A percentile compares a stretch with the other conserved stretches of the same genome.
Evolutionary conservation across 2,888 invertebrate genomes (phyloP).

Genomic region (Drosophila greeni): DNA sequence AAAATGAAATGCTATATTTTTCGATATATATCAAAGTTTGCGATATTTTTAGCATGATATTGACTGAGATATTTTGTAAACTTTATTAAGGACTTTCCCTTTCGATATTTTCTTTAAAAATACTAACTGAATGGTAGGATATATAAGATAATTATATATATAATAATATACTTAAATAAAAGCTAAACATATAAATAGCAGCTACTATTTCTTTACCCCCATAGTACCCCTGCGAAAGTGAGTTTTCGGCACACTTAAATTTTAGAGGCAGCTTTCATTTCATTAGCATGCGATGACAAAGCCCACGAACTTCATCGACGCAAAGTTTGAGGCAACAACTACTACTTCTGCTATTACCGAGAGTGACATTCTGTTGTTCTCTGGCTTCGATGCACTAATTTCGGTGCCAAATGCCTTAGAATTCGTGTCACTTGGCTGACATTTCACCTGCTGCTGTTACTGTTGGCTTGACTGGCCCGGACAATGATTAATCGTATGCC

Average conservation of each 20-base stretch:
- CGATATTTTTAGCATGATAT: too few relatives aligned
- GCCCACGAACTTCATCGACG: background rate
- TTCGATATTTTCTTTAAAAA: too few relatives aligned
- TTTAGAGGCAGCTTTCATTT: slow-evolving; percentile 37
- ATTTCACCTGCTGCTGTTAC: slow-evolving; percentile 47
- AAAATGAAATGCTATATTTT: too few relatives aligned
- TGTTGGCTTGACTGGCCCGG: slow-evolving; percentile 34
- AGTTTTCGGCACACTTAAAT: slow-evolving; percentile 28
- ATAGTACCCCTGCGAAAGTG: background rate
- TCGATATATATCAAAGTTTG: too few relatives aligned
- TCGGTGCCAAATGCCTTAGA: background rate
- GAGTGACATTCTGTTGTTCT: background rate
- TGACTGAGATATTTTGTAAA: too few relatives aligned
- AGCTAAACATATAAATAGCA: background rate
- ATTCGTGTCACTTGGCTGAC: slow-evolving; percentile 21
- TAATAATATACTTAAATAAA: background rate
- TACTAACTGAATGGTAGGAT: too few relatives aligned
- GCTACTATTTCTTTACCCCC: background rate
- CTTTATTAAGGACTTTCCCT: too few relatives aligned
- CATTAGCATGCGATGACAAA: slow-evolving; percentile 34
- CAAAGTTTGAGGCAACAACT: slow-evolving; percentile 7
- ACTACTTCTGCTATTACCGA: background rate
- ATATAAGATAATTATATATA: too few relatives aligned
- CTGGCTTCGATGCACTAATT: slow-evolving; percentile 19
- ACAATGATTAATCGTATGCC: slow-evolving; percentile 63